Evolutionary conservation across 2,113 vertebrate species (phyloP).

Genomic region (Enhydra lutris): DNA sequence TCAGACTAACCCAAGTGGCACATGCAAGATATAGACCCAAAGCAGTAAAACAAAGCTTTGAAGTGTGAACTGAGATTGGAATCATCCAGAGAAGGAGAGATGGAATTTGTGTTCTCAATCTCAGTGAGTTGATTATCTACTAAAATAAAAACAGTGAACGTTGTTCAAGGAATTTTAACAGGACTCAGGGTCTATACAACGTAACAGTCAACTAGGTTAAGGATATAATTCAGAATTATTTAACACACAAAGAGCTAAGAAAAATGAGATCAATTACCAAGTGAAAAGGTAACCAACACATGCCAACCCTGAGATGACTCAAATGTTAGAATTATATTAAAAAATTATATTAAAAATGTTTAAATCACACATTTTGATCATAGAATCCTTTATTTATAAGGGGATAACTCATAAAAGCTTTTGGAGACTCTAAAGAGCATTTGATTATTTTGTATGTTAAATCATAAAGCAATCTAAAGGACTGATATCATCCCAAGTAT

Average conservation of each 20-base stretch:
- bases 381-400: neutral
- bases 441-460: neutral
- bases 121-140: neutral
- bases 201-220: neutral
- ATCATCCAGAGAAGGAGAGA: neutral
- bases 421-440: neutral
- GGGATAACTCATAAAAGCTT: neutral
- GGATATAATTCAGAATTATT: neutral
- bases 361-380: neutral
- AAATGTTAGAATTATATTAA: neutral
- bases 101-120: neutral
- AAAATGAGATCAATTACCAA: neutral
- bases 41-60: neutral
- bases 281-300: neutral
- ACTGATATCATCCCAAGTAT: neutral
- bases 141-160: neutral
- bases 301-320: neutral
- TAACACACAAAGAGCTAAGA: neutral
- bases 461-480: neutral
- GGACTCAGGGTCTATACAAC: neutral
- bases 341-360: neutral
- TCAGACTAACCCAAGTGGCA: neutral
- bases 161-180: neutral
- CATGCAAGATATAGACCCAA: neutral
- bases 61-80: neutral